Conservation (phyloP, 2,888 invertebrate genomes). For the Heliconius erato region DNA sequence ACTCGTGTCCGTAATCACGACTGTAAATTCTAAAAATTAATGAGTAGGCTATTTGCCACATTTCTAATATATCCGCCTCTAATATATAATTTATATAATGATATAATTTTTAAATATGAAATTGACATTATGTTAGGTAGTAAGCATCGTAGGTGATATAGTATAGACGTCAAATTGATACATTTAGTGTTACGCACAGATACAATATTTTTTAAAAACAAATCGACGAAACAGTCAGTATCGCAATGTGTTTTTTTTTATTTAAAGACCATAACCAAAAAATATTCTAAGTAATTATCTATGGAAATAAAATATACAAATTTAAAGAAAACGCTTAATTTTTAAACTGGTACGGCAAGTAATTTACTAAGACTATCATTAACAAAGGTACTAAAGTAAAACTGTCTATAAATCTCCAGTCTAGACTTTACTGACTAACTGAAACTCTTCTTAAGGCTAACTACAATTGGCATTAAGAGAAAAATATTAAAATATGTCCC, state of each 20-base stretch:
- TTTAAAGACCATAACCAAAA: not conserved
- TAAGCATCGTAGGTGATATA: not conserved
- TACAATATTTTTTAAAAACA: not conserved
- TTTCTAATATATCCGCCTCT: conserved; percentile 59
- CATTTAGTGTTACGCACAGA: not conserved
- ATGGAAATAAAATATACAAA: not conserved
- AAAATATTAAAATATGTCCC: conserved; percentile 22
- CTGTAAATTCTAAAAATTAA: conserved; percentile 74
- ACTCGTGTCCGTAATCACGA: conserved; percentile 74
- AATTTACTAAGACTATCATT: not conserved
- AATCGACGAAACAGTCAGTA: not conserved
- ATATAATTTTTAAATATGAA: conserved; percentile 3
- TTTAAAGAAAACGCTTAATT: not conserved
- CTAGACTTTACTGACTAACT: not conserved
- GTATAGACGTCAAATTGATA: not conserved
- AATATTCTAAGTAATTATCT: not conserved
- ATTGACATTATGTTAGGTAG: conserved; percentile 5
- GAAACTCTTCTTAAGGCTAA: not conserved
- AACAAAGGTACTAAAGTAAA: not conserved
- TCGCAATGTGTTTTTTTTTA: not conserved
- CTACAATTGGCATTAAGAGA: not conserved
- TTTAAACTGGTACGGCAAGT: not conserved
- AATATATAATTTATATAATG: conserved; percentile 10
- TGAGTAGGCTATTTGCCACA: conserved; percentile 83
- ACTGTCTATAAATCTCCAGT: not conserved